phyloP scores from a whole-genome alignment of 2,888 invertebrate species.

The Heliconius hortense region DNA sequence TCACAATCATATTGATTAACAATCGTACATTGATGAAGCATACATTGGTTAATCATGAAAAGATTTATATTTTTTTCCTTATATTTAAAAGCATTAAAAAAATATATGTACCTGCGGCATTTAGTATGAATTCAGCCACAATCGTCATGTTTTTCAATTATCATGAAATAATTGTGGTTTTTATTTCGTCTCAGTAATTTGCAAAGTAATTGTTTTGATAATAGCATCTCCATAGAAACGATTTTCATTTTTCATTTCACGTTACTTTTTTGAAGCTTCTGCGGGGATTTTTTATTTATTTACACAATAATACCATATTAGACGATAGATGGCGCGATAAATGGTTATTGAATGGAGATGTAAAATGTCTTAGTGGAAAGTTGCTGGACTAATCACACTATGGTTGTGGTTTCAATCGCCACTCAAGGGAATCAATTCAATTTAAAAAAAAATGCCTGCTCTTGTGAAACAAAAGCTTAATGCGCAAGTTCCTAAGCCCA shows the following conservation, averaged over 20 bases:
- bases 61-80: background rate
- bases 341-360: background rate
- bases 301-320: background rate
- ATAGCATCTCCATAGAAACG: conserved; percentile 17
- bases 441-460: too few relatives aligned
- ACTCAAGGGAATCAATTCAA: too few relatives aligned
- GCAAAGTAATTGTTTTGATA: conserved; percentile 12
- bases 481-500: too few relatives aligned
- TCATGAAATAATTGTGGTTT: background rate
- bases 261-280: background rate
- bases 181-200: background rate
- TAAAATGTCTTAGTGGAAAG: too few relatives aligned
- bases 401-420: too few relatives aligned
- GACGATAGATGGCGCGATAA: background rate
- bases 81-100: background rate
- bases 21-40: background rate
- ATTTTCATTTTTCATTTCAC: background rate
- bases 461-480: too few relatives aligned
- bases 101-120: conserved; percentile 41
- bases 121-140: conserved; percentile 42
- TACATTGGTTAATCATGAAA: background rate
- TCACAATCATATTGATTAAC: background rate
- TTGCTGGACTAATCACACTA: too few relatives aligned
- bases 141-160: conserved; percentile 34
- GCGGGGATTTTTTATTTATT: background rate